Percentiles rank a stretch among this genome's conserved stretches.
phyloP scores from a whole-genome alignment of 2,113 vertebrate species.

The Bubo blakistoni region DNA sequence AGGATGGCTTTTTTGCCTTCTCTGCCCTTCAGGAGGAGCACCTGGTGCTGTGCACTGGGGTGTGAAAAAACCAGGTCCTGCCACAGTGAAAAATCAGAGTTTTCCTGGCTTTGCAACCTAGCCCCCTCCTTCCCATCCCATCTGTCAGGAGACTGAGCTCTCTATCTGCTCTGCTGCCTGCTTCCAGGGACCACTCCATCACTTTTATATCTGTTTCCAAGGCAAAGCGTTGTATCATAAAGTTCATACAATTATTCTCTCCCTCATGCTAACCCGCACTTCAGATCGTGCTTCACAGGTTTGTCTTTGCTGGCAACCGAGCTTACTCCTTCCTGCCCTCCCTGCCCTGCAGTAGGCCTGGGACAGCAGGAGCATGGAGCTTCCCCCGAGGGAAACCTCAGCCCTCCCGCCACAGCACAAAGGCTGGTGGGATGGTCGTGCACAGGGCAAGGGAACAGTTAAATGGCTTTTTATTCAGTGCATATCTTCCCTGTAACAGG shows the following conservation, averaged over 20 bases:
- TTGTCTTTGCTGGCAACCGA: background rate
- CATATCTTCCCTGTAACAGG: background rate
- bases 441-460: background rate
- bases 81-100: background rate
- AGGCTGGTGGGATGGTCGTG: background rate
- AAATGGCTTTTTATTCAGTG: background rate
- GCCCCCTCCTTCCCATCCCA: background rate
- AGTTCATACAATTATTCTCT: background rate
- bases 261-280: accelerated
- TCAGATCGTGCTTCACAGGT: accelerated
- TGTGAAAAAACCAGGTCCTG: background rate
- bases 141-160: background rate
- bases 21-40: background rate
- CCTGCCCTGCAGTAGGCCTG: background rate
- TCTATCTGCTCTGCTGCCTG: background rate
- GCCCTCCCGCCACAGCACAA: accelerated
- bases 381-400: background rate
- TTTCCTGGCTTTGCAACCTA: background rate
- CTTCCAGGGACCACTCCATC: background rate
- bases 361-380: background rate
- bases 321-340: background rate
- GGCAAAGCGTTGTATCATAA: background rate
- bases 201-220: background rate
- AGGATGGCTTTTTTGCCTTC: background rate
- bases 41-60: accelerated